Percentiles rank a stretch among this genome's conserved stretches.
These are phyloP conservation scores for Choreutis nemorana DNA, from an alignment of 2,888 invertebrate genomes.

Conservation along the genomic window DNA sequence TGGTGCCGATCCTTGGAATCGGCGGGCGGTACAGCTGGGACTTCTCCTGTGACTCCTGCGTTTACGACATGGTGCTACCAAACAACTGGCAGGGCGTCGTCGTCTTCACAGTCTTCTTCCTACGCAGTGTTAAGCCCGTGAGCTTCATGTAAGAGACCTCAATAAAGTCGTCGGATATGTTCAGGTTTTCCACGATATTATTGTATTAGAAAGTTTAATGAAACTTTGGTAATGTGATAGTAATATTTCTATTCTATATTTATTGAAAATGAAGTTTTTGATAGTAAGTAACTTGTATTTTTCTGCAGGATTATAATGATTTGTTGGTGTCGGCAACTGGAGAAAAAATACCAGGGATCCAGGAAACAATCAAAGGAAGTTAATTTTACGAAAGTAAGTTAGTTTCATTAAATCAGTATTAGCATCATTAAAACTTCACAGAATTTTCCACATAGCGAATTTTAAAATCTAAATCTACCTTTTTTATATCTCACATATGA, in stretches of 20 bases:
- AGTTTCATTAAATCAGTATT: too few relatives aligned
- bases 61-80: constrained; percentile 40
- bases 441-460: too few relatives aligned
- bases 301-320: constrained; percentile 28
- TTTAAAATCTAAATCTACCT: too few relatives aligned
- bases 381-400: constrained; percentile 18
- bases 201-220: constrained; percentile 7
- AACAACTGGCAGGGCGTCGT: constrained; percentile 27
- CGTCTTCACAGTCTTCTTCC: constrained; percentile 28
- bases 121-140: constrained; percentile 43
- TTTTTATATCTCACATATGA: too few relatives aligned
- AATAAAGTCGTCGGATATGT: background rate
- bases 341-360: constrained; percentile 18
- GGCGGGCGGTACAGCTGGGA: constrained; percentile 39
- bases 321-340: constrained; percentile 27
- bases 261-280: constrained; percentile 2
- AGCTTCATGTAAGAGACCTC: constrained; percentile 50
- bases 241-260: constrained; percentile 1
- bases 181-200: background rate
- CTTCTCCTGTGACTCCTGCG: constrained; percentile 43
- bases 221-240: background rate
- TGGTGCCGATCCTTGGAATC: constrained; percentile 38
- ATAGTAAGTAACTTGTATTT: too few relatives aligned
- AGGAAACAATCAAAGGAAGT: constrained; percentile 16
- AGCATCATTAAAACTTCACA: too few relatives aligned